phyloP scores from a whole-genome alignment of 1,140 invertebrate genomes.

The Zophobas morio region DNA sequence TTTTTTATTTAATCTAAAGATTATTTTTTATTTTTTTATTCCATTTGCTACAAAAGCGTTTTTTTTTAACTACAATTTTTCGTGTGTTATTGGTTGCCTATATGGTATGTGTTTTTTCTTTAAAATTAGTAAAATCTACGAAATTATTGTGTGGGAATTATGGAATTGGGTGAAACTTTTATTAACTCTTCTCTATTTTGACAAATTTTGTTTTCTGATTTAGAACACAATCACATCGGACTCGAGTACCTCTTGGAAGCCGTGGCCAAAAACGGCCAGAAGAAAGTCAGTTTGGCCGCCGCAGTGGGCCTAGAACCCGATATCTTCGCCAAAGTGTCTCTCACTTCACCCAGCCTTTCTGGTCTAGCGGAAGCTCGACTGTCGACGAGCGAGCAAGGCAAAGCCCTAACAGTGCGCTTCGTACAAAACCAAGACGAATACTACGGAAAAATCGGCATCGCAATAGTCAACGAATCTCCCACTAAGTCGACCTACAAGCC shows the following conservation, averaged over 20 bases:
- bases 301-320: slow-evolving; percentile 69
- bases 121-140: no score
- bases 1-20: no score
- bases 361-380: slow-evolving; percentile 70
- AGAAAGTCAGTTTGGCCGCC: slow-evolving; percentile 65
- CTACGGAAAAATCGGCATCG: slow-evolving; percentile 75
- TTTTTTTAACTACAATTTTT: no score
- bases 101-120: no score
- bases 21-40: no score
- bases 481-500: slow-evolving; percentile 75
- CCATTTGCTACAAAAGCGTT: no score
- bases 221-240: slow-evolving; percentile 51
- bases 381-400: slow-evolving; percentile 72
- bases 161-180: background rate
- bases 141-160: no score
- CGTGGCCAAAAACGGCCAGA: slow-evolving; percentile 75
- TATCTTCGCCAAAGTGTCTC: slow-evolving; percentile 69
- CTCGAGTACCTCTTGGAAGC: slow-evolving; percentile 80
- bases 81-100: no score
- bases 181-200: background rate
- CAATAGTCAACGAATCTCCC: slow-evolving; percentile 69
- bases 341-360: slow-evolving; percentile 74
- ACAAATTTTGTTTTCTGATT: background rate
- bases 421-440: slow-evolving; percentile 74
- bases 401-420: slow-evolving; percentile 70